Evolutionary conservation across 2,888 invertebrate genomes (phyloP), one percentile per base, ranked within the genome.

Genomic region (Elegia similella): DNA sequence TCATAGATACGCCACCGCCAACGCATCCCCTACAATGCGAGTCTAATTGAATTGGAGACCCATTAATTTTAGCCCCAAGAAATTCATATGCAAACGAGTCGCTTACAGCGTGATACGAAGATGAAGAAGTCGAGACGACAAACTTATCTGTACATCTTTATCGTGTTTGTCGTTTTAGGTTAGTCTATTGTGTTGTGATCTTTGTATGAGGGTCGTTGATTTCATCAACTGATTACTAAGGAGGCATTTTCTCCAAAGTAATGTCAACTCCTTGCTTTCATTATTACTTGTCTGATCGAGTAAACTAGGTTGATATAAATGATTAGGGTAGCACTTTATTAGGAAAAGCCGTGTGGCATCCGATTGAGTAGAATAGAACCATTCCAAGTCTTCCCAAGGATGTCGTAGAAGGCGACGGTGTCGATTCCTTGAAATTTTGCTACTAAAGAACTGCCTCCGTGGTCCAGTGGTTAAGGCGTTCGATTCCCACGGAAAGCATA

Each of bases 131-230:
- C 66, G 50, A 32, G 42, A 52, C 58, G 56, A 66, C 65, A 63
- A 62, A 48, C 30, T 60, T 69, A 72, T 73, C 72, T 13, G 10
- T 34, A 6, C 15, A 50, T 34, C 50, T 50, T 34, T 50, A 50
- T 34, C 12, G 29, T 34, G 34, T 50, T 34, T 50, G 34, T 34
- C 12, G 29, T 46, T 16, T 15, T 15, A 48, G 15, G 38, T 8
- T n/a, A 6, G 12, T 12, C 38, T 42, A 42, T 53, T 53, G 30
- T 53, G 16, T 53, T 53, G 30, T 53, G 16, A 53, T 43, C 17
- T 17, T 17, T 23, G 29, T 30, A 50, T 50, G 34, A 17, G 12
- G 50, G 17, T 17, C 32, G 12, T 34, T 16, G 50, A 50, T 50
- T 34, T 50, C 12, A 38, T 50, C 16, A 34, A 38, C 32, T 38